Percentiles rank a stretch among this genome's conserved stretches.
Evolutionary conservation across 2,113 vertebrate species (phyloP).

Genomic region (Leptobrachium leishanense): DNA sequence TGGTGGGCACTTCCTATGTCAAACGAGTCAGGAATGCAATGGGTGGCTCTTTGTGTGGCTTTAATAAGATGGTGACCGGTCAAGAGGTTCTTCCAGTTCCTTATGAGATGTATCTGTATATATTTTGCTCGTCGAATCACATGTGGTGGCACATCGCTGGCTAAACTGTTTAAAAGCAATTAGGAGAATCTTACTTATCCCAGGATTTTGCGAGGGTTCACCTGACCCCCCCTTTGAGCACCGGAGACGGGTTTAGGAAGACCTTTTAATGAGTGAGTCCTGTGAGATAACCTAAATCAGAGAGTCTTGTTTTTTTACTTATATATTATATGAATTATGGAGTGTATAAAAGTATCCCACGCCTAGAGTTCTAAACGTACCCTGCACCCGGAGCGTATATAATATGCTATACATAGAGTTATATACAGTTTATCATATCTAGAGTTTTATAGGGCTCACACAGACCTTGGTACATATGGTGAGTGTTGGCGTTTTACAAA

Average conservation of each 20-base stretch:
- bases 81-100: no score
- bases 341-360: not conserved
- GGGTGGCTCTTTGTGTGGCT: no score
- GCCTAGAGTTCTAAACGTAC: not conserved
- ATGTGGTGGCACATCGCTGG: no score
- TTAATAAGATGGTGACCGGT: no score
- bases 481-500: not conserved
- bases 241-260: not conserved
- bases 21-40: no score
- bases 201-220: not conserved
- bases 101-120: no score
- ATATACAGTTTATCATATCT: constrained; percentile 9
- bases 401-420: constrained; percentile 2
- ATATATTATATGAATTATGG: not conserved
- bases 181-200: not conserved
- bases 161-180: no score
- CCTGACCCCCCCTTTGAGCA: not conserved
- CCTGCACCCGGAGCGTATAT: not conserved
- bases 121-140: no score
- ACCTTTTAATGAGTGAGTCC: not conserved
- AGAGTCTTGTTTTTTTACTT: not conserved
- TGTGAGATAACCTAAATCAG: not conserved
- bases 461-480: not conserved
- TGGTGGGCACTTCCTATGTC: no score
- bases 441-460: constrained; percentile 8